A percentile compares a stretch with the other conserved stretches of the same genome.
phyloP scores from a whole-genome alignment of 2,797 vertebrate genomes.

The Melanotaenia pygmaea region DNA sequence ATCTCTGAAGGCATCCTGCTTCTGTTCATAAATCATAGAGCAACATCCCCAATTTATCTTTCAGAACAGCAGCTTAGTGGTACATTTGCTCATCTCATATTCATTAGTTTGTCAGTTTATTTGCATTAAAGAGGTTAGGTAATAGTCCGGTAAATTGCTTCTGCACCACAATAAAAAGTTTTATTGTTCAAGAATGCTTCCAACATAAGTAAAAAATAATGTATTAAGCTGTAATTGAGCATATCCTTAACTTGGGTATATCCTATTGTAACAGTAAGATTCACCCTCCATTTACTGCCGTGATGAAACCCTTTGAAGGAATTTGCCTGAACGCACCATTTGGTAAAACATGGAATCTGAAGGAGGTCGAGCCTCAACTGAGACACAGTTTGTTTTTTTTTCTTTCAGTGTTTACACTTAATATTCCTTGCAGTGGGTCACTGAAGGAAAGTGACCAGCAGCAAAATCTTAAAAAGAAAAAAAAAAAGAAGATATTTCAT shows the following conservation, averaged over 20 bases:
- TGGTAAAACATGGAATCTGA: neutral
- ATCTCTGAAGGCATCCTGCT: slow-evolving; percentile 2
- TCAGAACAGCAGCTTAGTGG: neutral
- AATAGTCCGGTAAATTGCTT: neutral
- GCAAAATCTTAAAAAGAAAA: neutral
- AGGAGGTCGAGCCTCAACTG: slow-evolving; percentile 13
- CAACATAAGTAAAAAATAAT: neutral
- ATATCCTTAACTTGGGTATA: too few relatives aligned
- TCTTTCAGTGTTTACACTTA: slow-evolving; percentile 26
- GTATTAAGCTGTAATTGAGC: neutral
- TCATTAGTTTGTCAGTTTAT: neutral
- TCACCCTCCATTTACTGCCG: neutral
- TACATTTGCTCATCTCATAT: neutral
- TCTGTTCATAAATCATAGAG: neutral
- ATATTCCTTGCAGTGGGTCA: neutral
- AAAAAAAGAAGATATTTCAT: neutral
- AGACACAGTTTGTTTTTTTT: neutral
- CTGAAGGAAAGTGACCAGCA: neutral
- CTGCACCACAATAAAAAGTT: neutral
- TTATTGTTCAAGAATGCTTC: neutral
- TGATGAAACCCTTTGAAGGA: neutral
- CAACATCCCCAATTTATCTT: neutral
- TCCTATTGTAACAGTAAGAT: neutral
- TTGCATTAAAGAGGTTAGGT: neutral
- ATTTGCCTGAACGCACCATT: neutral